phyloP scores from a whole-genome alignment of 2,113 vertebrate species.

The Pycnonotus jocosus region DNA sequence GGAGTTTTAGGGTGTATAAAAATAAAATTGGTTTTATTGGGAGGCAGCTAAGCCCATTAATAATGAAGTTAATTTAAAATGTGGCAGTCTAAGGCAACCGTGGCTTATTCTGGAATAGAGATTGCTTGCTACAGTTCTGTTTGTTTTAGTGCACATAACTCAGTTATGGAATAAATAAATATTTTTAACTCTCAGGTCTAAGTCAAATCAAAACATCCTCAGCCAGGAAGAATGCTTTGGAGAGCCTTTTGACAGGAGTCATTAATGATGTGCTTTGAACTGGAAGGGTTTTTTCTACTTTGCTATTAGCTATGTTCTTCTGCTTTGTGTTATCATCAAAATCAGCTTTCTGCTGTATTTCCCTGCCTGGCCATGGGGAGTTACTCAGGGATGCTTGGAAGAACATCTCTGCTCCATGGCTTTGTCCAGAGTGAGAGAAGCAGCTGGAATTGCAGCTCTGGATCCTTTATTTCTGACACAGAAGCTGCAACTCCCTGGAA shows the following conservation, averaged over 20 bases:
- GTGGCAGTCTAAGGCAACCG: background rate
- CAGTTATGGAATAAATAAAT: constrained; percentile 30
- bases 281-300: constrained; percentile 24
- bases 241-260: constrained; percentile 39
- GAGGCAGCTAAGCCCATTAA: background rate
- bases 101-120: background rate
- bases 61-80: background rate
- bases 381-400: background rate
- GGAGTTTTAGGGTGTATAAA: background rate
- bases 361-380: constrained; percentile 9
- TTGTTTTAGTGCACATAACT: background rate
- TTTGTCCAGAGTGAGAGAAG: background rate
- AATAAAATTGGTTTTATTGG: background rate
- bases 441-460: background rate
- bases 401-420: background rate
- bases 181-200: background rate
- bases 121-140: background rate
- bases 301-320: constrained; percentile 50
- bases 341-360: constrained; percentile 35
- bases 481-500: background rate
- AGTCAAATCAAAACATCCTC: background rate
- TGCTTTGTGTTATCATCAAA: constrained; percentile 34
- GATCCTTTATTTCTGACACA: background rate
- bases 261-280: constrained; percentile 52
- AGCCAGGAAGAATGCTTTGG: constrained; percentile 2